Conservation (phyloP, 2,888 invertebrate genomes). For the Hydrotaea cyrtoneurina region DNA sequence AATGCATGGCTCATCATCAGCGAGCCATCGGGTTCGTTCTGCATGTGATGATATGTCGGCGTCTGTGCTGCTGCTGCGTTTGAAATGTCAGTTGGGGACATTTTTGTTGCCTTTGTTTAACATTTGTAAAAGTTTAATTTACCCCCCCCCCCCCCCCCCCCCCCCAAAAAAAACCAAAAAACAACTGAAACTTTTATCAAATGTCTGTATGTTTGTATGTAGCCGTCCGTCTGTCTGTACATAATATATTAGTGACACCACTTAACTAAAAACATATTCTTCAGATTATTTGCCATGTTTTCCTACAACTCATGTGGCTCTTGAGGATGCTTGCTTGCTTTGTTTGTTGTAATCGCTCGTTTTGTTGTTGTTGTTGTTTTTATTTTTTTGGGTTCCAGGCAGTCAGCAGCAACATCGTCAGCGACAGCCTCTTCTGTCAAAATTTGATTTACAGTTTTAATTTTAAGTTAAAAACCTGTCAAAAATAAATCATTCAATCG, state of each 20-base stretch:
- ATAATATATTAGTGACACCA: slow-evolving; percentile 63
- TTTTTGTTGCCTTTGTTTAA: background rate
- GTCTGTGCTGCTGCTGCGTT: slow-evolving; percentile 28
- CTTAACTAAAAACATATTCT: slow-evolving; percentile 63
- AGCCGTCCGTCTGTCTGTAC: background rate
- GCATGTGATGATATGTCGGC: background rate
- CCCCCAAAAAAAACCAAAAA: background rate
- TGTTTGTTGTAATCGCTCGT: background rate
- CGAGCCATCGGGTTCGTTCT: background rate
- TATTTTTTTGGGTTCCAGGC: background rate
- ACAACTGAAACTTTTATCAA: background rate
- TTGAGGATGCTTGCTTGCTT: background rate
- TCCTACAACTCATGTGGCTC: slow-evolving; percentile 8
- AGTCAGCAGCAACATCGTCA: slow-evolving; percentile 24
- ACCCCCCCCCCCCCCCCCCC: too few species aligned
- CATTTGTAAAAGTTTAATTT: slow-evolving; percentile 23
- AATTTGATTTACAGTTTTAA: slow-evolving; percentile 80
- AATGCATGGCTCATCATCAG: background rate
- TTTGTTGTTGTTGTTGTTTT: background rate
- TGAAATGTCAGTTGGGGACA: slow-evolving; percentile 42
- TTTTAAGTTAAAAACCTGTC: slow-evolving; percentile 80
- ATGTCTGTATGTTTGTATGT: background rate
- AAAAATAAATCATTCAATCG: slow-evolving; percentile 80
- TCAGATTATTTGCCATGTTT: slow-evolving; percentile 44
- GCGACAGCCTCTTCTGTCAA: slow-evolving; percentile 69